Evolutionary conservation across 2,113 vertebrate genomes (phyloP), one percentile per base, ranked within the genome.

Genomic region (Heterotilapia buettikoferi): DNA sequence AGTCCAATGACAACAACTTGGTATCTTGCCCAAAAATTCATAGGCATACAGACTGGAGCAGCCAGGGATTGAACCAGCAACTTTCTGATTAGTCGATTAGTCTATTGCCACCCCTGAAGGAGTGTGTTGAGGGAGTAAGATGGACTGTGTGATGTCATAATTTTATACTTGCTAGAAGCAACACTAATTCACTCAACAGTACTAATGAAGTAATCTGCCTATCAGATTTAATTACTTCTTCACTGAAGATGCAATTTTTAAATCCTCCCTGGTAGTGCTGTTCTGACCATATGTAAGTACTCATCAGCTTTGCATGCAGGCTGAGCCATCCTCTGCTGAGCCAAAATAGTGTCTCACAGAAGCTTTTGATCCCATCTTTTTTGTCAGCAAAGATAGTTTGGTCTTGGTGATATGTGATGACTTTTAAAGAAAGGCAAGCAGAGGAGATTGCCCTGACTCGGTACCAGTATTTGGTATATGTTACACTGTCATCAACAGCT

Each of bases 191-290:
- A 73, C 38, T 45, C 68, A 26, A 73, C 13, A 73, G 38, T 45
- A 45, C 21, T 45, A 36, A 45, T 73, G 68, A 24, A 73, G 13
- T 45, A 73, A 73, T 73, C 68, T 26, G 68, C 66, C 7, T 71
- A 26, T 43, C 21, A 26, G 66, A 45, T 26, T 73, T 26, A 45
- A 73, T 5, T 73, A 45, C 38, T 43, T 9, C 0, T 43, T 40
- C 14, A 71, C 33, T 63, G 16, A 66, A 66, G 61, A 38, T 66
- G 31, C 10, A 0, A 21, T 38, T 66, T 66, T 66, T 63, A 36
- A 63, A 66, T 66, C 31, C 18, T 66, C 26, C 31, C 61, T 66
- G 61, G 61, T 36, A 66, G 33, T 38, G 31, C 33, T 66, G 61
- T 38, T 38, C 61, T 66, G 33, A 13, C 33, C 19, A 36, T n/a